phyloP scores from a whole-genome alignment of 2,797 vertebrate species.

The Channallabes apus region DNA sequence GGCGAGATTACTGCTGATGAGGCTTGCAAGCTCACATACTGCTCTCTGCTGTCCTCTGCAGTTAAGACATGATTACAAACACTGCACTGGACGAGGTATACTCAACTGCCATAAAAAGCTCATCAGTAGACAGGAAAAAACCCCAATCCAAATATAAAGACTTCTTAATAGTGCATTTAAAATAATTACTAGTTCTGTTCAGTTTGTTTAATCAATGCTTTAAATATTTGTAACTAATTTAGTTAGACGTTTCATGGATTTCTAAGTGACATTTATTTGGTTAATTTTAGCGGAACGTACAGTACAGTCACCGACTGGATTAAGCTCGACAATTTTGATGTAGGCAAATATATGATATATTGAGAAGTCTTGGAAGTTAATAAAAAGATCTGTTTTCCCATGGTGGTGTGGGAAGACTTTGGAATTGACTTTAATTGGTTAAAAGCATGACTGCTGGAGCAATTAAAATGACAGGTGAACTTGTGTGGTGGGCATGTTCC shows the following conservation, averaged over 20 bases:
- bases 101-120: not conserved
- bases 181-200: not conserved
- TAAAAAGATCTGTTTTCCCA: slow-evolving; percentile 23
- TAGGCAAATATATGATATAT: slow-evolving; percentile 31
- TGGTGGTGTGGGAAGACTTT: slow-evolving; percentile 48
- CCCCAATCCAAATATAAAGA: not conserved
- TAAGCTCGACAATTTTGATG: slow-evolving; percentile 19
- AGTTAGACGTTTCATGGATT: slow-evolving; percentile 8
- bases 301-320: slow-evolving; percentile 6
- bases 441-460: slow-evolving; percentile 70
- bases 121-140: not conserved
- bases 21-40: slow-evolving; percentile 44
- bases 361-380: slow-evolving; percentile 7
- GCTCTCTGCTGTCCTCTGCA: slow-evolving; percentile 64
- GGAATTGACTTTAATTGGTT: slow-evolving; percentile 71
- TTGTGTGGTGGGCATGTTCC: slow-evolving; percentile 66
- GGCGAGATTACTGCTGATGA: slow-evolving; percentile 37
- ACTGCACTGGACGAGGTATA: slow-evolving; percentile 13
- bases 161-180: not conserved
- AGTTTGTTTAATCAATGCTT: slow-evolving; percentile 27
- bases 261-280: not conserved
- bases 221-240: slow-evolving; percentile 14
- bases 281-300: slow-evolving; percentile 6
- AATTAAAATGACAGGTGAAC: slow-evolving; percentile 76
- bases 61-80: slow-evolving; percentile 51